A percentile compares a stretch with the other conserved stretches of the same genome.
phyloP scores from a whole-genome alignment of 2,113 vertebrate species.

The Pleuronectes platessa region DNA sequence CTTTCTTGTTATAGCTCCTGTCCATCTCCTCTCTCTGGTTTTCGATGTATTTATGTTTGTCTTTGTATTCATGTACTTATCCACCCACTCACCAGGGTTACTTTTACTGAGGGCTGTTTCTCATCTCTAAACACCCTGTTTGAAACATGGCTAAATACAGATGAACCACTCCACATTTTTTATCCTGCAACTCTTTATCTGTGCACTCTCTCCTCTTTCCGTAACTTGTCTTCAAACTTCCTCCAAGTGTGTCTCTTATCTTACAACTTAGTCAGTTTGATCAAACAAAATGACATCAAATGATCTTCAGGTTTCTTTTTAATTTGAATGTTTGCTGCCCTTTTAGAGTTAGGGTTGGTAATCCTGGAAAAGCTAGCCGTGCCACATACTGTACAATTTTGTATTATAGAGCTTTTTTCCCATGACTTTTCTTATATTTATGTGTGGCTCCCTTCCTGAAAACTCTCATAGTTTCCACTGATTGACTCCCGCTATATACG shows the following conservation, averaged over 20 bases:
- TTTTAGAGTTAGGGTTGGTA: too few species aligned
- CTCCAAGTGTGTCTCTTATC: not conserved
- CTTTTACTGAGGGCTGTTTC: conserved; percentile 48
- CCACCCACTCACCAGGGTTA: conserved; percentile 33
- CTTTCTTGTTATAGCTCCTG: not conserved
- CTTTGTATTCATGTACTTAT: conserved; percentile 14
- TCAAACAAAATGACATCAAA: too few species aligned
- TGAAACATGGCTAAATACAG: conserved; percentile 66
- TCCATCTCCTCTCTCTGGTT: not conserved
- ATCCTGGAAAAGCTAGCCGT: too few species aligned
- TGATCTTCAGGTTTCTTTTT: too few species aligned
- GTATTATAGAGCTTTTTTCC: conserved; percentile 4
- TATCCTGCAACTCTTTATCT: too few species aligned
- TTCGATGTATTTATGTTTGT: conserved; percentile 1
- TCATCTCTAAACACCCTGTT: conserved; percentile 60
- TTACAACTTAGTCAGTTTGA: not conserved
- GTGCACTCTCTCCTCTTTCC: not conserved
- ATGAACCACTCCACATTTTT: conserved; percentile 33
- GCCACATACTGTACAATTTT: conserved; percentile 15
- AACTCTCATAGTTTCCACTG: not conserved
- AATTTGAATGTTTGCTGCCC: too few species aligned
- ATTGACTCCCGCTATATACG: conserved; percentile 34
- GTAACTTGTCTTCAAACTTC: conserved; percentile 4
- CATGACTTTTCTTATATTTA: conserved; percentile 13
- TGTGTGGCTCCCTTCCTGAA: not conserved